Percentiles rank a stretch among this genome's conserved stretches.
phyloP scores from a whole-genome alignment of 1,140 invertebrate genomes.

The Drosophila ficusphila region DNA sequence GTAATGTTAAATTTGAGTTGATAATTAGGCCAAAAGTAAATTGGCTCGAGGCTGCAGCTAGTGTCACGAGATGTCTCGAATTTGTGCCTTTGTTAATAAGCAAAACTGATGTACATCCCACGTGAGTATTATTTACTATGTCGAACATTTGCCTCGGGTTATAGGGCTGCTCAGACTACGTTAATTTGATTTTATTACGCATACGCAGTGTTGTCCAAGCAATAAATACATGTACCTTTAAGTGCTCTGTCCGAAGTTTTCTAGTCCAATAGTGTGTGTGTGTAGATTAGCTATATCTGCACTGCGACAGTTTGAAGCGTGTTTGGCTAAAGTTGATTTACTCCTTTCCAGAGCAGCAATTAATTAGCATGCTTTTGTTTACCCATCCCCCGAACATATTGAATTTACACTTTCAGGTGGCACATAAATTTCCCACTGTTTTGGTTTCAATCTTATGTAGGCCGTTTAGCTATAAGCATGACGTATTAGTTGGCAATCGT shows the following conservation, averaged over 20 bases:
- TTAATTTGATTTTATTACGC: constrained; percentile 76
- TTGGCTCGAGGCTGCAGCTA: constrained; percentile 21
- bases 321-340: constrained; percentile 22
- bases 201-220: constrained; percentile 56
- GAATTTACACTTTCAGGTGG: not conserved
- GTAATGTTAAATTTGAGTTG: constrained; percentile 44
- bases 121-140: constrained; percentile 37
- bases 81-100: constrained; percentile 69
- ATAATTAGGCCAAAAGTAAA: constrained; percentile 63
- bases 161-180: constrained; percentile 53
- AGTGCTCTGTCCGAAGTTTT: constrained; percentile 13
- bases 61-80: constrained; percentile 46
- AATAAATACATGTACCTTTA: constrained; percentile 40
- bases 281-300: constrained; percentile 51
- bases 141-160: constrained; percentile 31
- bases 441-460: too few species aligned
- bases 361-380: constrained; percentile 37
- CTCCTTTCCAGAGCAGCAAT: constrained; percentile 5
- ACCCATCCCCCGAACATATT: not conserved
- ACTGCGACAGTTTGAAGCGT: constrained; percentile 61
- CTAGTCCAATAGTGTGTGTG: not conserved
- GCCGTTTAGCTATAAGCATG: too few species aligned
- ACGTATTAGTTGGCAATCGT: too few species aligned
- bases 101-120: constrained; percentile 32
- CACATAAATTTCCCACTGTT: not conserved